phyloP scores from a whole-genome alignment of 1,140 invertebrate species.

The Drosophila asahinai region DNA sequence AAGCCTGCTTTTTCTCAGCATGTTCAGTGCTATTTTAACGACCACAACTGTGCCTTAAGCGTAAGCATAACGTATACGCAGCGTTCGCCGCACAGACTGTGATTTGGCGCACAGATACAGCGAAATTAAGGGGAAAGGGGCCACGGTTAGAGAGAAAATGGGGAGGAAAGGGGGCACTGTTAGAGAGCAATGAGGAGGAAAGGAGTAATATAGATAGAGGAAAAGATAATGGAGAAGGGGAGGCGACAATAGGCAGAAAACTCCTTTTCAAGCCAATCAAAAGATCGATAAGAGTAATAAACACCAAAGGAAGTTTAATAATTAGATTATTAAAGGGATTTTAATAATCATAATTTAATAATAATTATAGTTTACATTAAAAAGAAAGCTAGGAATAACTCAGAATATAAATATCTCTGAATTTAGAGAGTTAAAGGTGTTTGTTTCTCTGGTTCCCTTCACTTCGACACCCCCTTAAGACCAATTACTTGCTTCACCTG shows the following conservation, averaged over 20 bases:
- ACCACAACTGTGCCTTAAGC: slow-evolving; percentile 1
- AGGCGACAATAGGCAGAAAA: slow-evolving; percentile 20
- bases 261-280: background rate
- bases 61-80: slow-evolving; percentile 45
- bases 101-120: slow-evolving; percentile 53
- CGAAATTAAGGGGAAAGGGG: background rate
- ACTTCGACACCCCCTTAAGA: background rate
- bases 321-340: no score
- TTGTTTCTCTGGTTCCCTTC: no score
- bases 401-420: background rate
- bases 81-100: slow-evolving; percentile 39
- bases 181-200: background rate
- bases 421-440: no score
- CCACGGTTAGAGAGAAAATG: background rate
- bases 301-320: no score
- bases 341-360: no score
- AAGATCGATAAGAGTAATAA: slow-evolving; percentile 2
- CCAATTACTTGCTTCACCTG: background rate
- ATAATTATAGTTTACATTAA: background rate
- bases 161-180: background rate
- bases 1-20: no score
- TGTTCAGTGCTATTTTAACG: background rate
- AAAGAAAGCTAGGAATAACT: background rate
- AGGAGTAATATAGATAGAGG: background rate
- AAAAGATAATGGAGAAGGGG: background rate